phyloP scores from a whole-genome alignment of 1,140 invertebrate species.

The Pseudobourletiella spinata region DNA sequence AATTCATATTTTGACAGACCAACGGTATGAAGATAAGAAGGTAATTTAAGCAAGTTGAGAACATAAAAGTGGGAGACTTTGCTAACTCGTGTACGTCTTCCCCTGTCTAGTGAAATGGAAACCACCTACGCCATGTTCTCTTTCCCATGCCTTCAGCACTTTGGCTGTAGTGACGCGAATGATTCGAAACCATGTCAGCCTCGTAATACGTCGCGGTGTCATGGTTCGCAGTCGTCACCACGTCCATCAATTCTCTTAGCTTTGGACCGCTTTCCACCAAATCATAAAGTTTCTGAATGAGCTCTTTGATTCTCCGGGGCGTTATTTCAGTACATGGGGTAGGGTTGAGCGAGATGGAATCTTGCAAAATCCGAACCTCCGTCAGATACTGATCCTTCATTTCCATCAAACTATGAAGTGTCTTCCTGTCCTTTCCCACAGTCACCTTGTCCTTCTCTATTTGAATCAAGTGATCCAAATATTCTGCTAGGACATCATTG shows the following conservation, averaged over 20 bases:
- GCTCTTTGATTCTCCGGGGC: background rate
- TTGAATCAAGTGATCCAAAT: constrained; percentile 18
- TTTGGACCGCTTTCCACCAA: background rate
- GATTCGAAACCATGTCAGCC: no score
- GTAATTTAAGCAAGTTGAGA: no score
- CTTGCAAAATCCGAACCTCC: background rate
- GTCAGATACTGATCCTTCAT: background rate
- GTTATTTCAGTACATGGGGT: background rate
- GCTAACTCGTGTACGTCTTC: no score
- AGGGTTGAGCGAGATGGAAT: background rate
- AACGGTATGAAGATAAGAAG: no score
- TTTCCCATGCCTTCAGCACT: no score
- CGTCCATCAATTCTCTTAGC: background rate
- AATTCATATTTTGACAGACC: no score
- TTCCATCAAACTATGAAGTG: background rate
- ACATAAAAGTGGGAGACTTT: no score
- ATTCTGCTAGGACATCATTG: constrained; percentile 18
- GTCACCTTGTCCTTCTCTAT: constrained; percentile 10
- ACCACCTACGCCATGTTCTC: no score
- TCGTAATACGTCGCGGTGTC: background rate
- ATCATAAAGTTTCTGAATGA: background rate
- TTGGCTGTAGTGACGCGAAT: no score
- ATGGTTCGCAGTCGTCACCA: background rate
- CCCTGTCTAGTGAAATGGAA: no score
- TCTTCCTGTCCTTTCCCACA: background rate